Evolutionary conservation across 2,113 vertebrate species (phyloP).

Genomic region (Rhizomys pruinosus): DNA sequence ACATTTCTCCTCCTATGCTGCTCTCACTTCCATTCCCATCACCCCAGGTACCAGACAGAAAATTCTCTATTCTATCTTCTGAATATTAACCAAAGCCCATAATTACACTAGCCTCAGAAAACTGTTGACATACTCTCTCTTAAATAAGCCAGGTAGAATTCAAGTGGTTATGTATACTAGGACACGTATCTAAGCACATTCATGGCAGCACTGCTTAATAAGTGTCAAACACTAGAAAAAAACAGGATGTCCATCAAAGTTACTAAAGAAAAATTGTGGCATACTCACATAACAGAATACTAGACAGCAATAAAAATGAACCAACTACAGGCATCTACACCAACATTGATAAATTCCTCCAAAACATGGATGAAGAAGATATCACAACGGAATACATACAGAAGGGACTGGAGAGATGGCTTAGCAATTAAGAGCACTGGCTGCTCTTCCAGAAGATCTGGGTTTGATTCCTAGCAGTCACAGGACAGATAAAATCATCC

Average conservation of each 20-base stretch:
- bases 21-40: neutral
- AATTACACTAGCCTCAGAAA: neutral
- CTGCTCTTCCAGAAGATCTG: too few relatives aligned
- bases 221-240: neutral
- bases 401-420: too few relatives aligned
- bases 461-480: too few relatives aligned
- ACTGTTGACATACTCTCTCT: neutral
- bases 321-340: neutral
- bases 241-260: neutral
- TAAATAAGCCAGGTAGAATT: neutral
- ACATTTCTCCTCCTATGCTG: neutral
- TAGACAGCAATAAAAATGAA: neutral
- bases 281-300: neutral
- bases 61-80: slow-evolving; percentile 5
- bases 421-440: too few relatives aligned
- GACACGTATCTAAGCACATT: neutral
- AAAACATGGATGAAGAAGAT: neutral
- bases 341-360: neutral
- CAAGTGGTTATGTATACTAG: neutral
- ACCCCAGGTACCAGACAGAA: neutral
- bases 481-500: too few relatives aligned
- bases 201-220: neutral
- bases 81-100: neutral
- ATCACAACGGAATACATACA: neutral
- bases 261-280: neutral